phyloP scores from a whole-genome alignment of 1,140 invertebrate species.

The Dolichoris vasculosae region DNA sequence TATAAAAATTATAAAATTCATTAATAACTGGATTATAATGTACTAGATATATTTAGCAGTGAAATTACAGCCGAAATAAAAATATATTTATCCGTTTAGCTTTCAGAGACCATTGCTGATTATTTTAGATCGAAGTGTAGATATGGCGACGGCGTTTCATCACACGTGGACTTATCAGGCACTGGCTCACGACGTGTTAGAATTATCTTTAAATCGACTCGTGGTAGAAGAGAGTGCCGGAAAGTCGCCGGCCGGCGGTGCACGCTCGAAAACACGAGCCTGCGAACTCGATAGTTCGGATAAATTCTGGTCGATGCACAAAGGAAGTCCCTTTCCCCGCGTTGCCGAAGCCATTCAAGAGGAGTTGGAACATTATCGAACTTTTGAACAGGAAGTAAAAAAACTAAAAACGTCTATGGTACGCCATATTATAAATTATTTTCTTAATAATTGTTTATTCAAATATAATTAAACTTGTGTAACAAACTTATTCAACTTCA shows the following conservation, averaged over 20 bases:
- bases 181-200: slow-evolving; percentile 94
- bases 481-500: slow-evolving; percentile 10
- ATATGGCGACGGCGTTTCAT: slow-evolving; percentile 97
- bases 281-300: slow-evolving; percentile 94
- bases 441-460: neutral
- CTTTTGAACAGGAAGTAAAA: slow-evolving; percentile 97
- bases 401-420: slow-evolving; percentile 94
- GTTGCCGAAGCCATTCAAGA: slow-evolving; percentile 99
- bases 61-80: neutral
- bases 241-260: slow-evolving; percentile 76
- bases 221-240: slow-evolving; percentile 84
- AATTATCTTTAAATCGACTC: slow-evolving; percentile 91
- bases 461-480: neutral
- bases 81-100: slow-evolving; percentile 73
- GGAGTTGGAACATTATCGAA: slow-evolving; percentile 94
- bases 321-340: slow-evolving; percentile 96
- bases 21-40: no score
- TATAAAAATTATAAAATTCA: no score
- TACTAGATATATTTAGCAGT: no score
- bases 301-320: slow-evolving; percentile 94
- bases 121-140: slow-evolving; percentile 94
- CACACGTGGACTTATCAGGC: slow-evolving; percentile 99
- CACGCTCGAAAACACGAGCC: slow-evolving; percentile 85
- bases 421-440: slow-evolving; percentile 46
- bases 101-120: slow-evolving; percentile 95